Evolutionary conservation across 1,140 invertebrate genomes (phyloP).

Genomic region (Mycetomoellerius zeteki): DNA sequence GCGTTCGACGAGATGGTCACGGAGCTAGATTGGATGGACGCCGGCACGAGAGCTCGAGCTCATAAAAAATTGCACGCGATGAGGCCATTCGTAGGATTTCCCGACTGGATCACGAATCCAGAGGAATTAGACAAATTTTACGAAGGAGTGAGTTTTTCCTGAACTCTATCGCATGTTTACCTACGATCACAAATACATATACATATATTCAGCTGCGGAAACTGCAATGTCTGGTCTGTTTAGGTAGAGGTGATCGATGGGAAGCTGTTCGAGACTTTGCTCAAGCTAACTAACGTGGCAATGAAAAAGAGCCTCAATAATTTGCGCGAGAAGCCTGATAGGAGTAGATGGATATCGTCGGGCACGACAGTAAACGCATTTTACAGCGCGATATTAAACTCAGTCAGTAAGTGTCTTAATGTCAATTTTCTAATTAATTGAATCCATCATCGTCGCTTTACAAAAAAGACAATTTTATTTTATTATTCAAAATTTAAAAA

Average conservation of each 20-base stretch:
- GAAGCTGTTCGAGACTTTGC: conserved; percentile 88
- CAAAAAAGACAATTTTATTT: not conserved
- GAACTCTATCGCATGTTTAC: too few relatives aligned
- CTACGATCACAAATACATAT: not conserved
- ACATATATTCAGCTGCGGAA: not conserved
- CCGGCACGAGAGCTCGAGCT: conserved; percentile 89
- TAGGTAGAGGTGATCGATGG: conserved; percentile 89
- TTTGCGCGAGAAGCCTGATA: conserved; percentile 89
- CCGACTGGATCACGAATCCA: conserved; percentile 90
- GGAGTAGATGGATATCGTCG: conserved; percentile 90
- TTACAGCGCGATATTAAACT: conserved; percentile 93
- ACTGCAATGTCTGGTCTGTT: not conserved
- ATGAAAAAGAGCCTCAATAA: conserved; percentile 89
- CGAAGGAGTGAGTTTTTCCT: conserved; percentile 84
- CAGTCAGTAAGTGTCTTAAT: conserved; percentile 91
- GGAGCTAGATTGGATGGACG: conserved; percentile 93
- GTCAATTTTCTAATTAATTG: conserved; percentile 5
- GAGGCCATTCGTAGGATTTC: conserved; percentile 91
- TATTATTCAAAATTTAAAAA: not conserved
- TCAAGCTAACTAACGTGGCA: conserved; percentile 88
- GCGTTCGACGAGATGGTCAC: conserved; percentile 91
- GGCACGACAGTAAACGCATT: conserved; percentile 93
- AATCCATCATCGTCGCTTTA: not conserved
- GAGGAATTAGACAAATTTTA: conserved; percentile 88
- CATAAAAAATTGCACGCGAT: conserved; percentile 90